A percentile compares a stretch with the other conserved stretches of the same genome.
Evolutionary conservation across 2,113 vertebrate species (phyloP).

Genomic region (Protobothrops flavoviridis): DNA sequence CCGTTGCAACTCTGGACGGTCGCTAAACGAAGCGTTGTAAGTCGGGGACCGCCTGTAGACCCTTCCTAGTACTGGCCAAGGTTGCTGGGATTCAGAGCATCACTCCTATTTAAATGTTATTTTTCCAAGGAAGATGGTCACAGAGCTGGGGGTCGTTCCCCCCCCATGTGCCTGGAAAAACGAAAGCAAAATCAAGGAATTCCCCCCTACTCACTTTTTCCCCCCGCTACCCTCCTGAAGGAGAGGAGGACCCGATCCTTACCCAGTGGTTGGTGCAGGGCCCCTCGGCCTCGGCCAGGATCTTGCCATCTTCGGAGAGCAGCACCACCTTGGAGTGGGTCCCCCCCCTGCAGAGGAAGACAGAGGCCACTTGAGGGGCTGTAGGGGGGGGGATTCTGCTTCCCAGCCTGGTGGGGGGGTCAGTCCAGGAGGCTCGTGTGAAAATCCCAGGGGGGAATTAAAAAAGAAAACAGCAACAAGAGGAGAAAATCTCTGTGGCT

Average conservation of each 20-base stretch:
- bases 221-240: neutral
- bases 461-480: no score
- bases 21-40: no score
- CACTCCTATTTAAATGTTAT: neutral
- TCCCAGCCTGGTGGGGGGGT: no score
- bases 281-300: slow-evolving; percentile 81
- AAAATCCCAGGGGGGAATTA: no score
- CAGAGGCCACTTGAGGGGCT: neutral
- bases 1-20: no score
- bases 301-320: slow-evolving; percentile 76
- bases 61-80: no score
- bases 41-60: no score
- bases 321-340: slow-evolving; percentile 84
- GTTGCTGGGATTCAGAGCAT: no score
- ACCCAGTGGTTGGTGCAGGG: slow-evolving; percentile 91
- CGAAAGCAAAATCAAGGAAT: neutral
- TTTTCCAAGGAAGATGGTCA: neutral
- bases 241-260: neutral
- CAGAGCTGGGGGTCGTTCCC: no score
- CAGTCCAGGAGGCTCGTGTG: neutral
- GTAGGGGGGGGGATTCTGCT: no score
- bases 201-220: no score
- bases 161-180: no score
- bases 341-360: slow-evolving; percentile 71
- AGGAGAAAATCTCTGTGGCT: neutral